phyloP scores from a whole-genome alignment of 2,797 vertebrate genomes.

The Rhinogobio ventralis region DNA sequence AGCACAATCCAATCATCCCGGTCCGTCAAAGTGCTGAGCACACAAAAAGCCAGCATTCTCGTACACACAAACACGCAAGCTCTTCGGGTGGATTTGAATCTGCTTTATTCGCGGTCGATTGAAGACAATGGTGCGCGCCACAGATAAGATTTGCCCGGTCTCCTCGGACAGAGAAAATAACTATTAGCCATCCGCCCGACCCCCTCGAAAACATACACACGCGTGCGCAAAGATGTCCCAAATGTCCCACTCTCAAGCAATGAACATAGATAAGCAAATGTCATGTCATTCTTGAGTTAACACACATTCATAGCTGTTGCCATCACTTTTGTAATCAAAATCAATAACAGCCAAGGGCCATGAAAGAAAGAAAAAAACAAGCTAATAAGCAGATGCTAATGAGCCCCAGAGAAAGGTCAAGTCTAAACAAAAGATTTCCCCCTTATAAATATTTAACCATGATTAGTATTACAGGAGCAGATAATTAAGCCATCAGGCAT shows the following conservation, averaged over 20 bases:
- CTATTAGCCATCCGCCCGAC: conserved; percentile 28
- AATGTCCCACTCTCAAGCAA: conserved; percentile 47
- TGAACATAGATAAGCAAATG: conserved; percentile 75
- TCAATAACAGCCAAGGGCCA: conserved; percentile 70
- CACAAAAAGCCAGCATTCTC: conserved; percentile 54
- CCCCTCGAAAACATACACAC: conserved; percentile 44
- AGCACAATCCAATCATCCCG: conserved; percentile 58
- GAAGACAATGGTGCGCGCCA: conserved; percentile 68
- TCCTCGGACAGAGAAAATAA: conserved; percentile 47
- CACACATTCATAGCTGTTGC: conserved; percentile 51
- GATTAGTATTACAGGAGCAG: conserved; percentile 75
- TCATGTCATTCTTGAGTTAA: conserved; percentile 69
- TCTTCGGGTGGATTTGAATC: conserved; percentile 61
- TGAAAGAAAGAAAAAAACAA: conserved; percentile 56
- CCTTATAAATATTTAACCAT: conserved; percentile 82
- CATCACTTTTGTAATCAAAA: conserved; percentile 68
- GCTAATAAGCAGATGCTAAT: conserved; percentile 77
- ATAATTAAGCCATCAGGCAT: conserved; percentile 75
- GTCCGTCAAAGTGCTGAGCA: conserved; percentile 65
- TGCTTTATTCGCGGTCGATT: conserved; percentile 66
- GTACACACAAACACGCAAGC: conserved; percentile 13
- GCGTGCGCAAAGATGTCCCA: conserved; percentile 15
- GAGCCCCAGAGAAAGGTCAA: conserved; percentile 80
- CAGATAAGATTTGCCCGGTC: conserved; percentile 68
- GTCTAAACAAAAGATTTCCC: conserved; percentile 78